Percentiles rank a stretch among this genome's conserved stretches.
These are phyloP conservation scores for Meandrina meandrites DNA, from an alignment of 92 coral and sea anemone genomes.

Conservation along the genomic window DNA sequence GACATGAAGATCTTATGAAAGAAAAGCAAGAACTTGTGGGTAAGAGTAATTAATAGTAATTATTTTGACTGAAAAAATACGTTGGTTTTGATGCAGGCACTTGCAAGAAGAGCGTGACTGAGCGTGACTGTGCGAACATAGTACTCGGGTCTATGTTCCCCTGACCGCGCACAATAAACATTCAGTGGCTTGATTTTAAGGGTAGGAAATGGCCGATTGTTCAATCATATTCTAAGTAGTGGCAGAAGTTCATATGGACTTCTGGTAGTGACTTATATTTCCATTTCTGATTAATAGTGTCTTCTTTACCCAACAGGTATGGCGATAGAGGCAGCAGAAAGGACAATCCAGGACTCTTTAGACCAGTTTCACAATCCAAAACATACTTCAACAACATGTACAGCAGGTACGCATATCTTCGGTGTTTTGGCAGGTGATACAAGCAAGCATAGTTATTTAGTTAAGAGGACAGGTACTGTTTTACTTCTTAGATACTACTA, in stretches of 20 bases:
- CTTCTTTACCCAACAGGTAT: constrained; percentile 48
- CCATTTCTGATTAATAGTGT: not conserved
- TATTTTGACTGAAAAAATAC: constrained; percentile 14
- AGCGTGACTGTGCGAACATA: not conserved
- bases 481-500: not conserved
- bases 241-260: too few relatives aligned
- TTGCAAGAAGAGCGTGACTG: not conserved
- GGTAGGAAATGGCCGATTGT: not conserved
- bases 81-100: not conserved
- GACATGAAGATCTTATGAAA: constrained; percentile 45
- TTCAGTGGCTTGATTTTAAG: not conserved
- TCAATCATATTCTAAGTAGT: not conserved
- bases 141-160: not conserved
- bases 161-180: not conserved
- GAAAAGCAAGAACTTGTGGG: constrained; percentile 61
- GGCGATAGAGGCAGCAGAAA: constrained; percentile 80
- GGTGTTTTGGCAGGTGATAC: not conserved
- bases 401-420: constrained; percentile 74
- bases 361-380: constrained; percentile 94
- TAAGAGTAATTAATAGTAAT: constrained; percentile 28
- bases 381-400: constrained; percentile 93
- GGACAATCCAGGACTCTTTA: constrained; percentile 78
- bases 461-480: not conserved
- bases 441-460: not conserved
- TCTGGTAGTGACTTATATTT: not conserved